Evolutionary conservation across 2,888 invertebrate genomes (phyloP).

Genomic region (Eretmocerus hayati): DNA sequence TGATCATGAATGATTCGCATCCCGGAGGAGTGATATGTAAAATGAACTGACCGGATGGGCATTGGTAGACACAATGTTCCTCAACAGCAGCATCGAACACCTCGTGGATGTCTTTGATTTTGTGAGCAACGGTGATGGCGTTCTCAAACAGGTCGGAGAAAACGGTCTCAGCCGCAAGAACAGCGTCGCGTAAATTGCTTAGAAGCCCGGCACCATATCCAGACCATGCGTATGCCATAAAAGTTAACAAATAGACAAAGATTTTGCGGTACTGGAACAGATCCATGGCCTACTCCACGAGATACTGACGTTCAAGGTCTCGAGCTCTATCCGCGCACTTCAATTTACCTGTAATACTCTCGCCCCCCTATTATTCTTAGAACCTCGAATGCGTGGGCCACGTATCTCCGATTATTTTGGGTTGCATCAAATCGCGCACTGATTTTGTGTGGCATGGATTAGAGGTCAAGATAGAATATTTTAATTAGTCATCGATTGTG

Average conservation of each 20-base stretch:
- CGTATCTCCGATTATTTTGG: no score
- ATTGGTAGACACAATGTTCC: constrained; percentile 71
- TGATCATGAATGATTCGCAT: no score
- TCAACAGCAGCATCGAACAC: constrained; percentile 80
- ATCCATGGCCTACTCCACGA: no score
- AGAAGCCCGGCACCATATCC: constrained; percentile 73
- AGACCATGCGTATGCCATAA: constrained; percentile 71
- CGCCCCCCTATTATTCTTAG: background rate
- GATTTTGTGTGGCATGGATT: no score
- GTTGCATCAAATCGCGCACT: no score
- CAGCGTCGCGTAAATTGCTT: constrained; percentile 69
- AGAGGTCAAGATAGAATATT: no score
- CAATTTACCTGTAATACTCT: background rate
- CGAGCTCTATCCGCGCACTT: no score
- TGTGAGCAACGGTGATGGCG: constrained; percentile 65
- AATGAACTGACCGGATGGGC: constrained; percentile 50
- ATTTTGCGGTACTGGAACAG: constrained; percentile 65
- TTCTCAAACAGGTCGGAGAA: constrained; percentile 72
- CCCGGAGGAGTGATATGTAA: no score
- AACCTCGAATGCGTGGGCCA: background rate
- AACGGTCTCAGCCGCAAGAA: constrained; percentile 70
- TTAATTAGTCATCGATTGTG: no score
- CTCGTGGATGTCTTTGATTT: constrained; percentile 69
- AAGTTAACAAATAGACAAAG: constrained; percentile 67
- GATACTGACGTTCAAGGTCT: no score